Conservation (phyloP, 2,888 invertebrate species). For the Platycnemis pennipes region DNA sequence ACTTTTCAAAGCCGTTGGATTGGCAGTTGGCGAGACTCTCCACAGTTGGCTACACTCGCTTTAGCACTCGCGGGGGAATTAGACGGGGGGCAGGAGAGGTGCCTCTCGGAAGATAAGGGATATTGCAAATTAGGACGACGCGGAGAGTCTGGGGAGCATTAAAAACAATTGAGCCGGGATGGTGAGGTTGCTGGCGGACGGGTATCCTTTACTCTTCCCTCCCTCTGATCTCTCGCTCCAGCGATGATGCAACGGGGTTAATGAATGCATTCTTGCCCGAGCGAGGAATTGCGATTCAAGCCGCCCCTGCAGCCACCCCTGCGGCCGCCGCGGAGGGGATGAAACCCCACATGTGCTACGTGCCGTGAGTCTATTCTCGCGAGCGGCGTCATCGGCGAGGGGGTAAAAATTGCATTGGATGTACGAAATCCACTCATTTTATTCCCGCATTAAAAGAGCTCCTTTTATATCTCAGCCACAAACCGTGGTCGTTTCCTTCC, state of each 20-base stretch:
- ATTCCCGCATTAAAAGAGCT: background rate
- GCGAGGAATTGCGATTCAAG: background rate
- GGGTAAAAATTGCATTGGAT: background rate
- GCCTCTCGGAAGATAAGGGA: background rate
- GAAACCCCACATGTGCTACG: background rate
- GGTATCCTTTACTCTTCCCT: background rate
- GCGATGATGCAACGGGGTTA: constrained; percentile 11
- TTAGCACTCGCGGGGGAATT: background rate
- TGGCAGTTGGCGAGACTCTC: background rate
- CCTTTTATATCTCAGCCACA: background rate
- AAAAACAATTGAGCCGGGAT: background rate
- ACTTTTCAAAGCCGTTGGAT: background rate
- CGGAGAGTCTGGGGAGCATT: background rate
- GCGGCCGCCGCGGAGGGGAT: background rate
- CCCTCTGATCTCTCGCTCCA: background rate
- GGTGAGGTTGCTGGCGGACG: background rate
- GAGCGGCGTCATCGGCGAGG: background rate
- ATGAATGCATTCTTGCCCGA: background rate
- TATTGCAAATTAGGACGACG: constrained; percentile 25
- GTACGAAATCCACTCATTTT: background rate
- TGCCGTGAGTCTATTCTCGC: background rate
- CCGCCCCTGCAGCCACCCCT: background rate
- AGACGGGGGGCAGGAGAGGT: background rate
- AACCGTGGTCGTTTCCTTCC: too few species aligned
- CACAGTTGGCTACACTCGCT: background rate